These are phyloP conservation scores for Amiota minor DNA, from an alignment of 2,888 invertebrate genomes.

Conservation along the genomic window DNA sequence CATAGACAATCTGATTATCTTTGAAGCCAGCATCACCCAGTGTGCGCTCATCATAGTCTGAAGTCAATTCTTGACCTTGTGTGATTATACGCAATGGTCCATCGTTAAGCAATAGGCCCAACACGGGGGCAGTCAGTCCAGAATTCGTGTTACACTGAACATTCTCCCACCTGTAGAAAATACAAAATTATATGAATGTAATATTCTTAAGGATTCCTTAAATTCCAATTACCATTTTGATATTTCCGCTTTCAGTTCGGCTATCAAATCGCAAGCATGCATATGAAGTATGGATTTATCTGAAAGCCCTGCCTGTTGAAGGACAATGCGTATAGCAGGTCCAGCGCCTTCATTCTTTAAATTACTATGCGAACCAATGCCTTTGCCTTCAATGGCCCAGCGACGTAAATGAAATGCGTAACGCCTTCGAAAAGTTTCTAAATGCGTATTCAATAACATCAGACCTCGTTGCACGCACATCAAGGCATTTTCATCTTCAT, in stretches of 20 bases:
- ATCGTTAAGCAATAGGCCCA: slow-evolving; percentile 82
- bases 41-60: slow-evolving; percentile 93
- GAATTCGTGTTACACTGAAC: slow-evolving; percentile 71
- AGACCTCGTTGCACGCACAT: slow-evolving; percentile 93
- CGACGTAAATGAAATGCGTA: slow-evolving; percentile 91
- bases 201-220: background rate
- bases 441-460: slow-evolving; percentile 89
- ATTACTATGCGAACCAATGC: slow-evolving; percentile 83
- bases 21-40: slow-evolving; percentile 94
- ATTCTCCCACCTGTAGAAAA: slow-evolving; percentile 79
- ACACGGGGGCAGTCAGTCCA: slow-evolving; percentile 75
- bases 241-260: slow-evolving; percentile 93
- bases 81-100: slow-evolving; percentile 94
- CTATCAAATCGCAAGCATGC: slow-evolving; percentile 89
- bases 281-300: slow-evolving; percentile 88
- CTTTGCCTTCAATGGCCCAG: slow-evolving; percentile 89
- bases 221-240: slow-evolving; percentile 82
- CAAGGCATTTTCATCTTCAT: slow-evolving; percentile 81
- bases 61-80: slow-evolving; percentile 92
- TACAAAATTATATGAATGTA: background rate
- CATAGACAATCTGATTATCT: slow-evolving; percentile 93
- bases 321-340: slow-evolving; percentile 82
- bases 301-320: slow-evolving; percentile 91
- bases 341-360: slow-evolving; percentile 75
- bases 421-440: slow-evolving; percentile 91